Conservation (phyloP, 2,113 vertebrate genomes). For the Uria aalge region DNA sequence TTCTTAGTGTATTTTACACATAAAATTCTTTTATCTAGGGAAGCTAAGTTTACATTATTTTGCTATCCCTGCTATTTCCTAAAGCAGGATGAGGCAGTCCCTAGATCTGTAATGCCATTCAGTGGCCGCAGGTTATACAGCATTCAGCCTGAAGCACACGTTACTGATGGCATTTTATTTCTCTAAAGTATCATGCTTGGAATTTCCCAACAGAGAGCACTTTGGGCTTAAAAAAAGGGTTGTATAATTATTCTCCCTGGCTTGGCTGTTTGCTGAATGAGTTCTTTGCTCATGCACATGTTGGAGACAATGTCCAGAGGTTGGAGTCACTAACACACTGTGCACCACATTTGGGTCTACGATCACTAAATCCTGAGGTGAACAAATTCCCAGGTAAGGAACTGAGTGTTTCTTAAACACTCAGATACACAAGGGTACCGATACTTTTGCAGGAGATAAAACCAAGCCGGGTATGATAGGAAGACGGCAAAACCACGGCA, state of each 20-base stretch:
- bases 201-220: conserved; percentile 46
- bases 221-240: conserved; percentile 37
- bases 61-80: neutral
- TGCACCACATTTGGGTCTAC: neutral
- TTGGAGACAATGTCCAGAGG: conserved; percentile 16
- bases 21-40: neutral
- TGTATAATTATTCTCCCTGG: conserved; percentile 34
- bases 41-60: neutral
- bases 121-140: neutral
- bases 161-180: neutral
- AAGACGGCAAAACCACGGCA: neutral
- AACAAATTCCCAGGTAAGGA: conserved; percentile 33
- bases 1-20: neutral
- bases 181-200: neutral
- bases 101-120: neutral
- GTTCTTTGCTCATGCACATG: neutral
- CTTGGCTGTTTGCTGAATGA: conserved; percentile 37
- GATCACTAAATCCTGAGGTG: conserved; percentile 29
- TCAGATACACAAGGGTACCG: neutral
- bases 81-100: neutral
- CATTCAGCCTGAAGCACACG: neutral
- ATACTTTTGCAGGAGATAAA: neutral
- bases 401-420: conserved; percentile 39
- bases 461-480: neutral
- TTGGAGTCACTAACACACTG: conserved; percentile 54